Base-by-base conservation (phyloP, 2,888 invertebrate species). In the Dichetophora obliterata region DNA sequence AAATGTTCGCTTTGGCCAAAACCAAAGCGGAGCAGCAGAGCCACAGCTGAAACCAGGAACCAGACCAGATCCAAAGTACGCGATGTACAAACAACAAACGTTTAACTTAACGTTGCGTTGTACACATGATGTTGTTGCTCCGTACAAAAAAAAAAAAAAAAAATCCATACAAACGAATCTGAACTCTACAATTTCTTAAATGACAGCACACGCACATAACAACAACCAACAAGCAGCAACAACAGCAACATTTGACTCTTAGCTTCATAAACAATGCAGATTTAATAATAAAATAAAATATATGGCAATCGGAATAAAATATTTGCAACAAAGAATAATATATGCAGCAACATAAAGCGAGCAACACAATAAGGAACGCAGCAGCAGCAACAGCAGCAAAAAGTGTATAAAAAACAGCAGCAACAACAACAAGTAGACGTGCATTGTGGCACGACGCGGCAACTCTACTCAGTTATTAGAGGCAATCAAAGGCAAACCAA, bases 221-320 rank as follows among this genome's bases (percentile, higher is more conserved):
- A 54, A 54, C 14, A 76, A 72, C 31, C 77, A 69, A 76, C 71
- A 75, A 69, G 73, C 75, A 78, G 75, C 76, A 77, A 73, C 52
- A 79, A 76, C 72, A 76, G 50, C 57, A 76, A 85, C 85, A 86
- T 85, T 86, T 86, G 85, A 86, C 84, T 86, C 86, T 84, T 78
- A 82, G 80, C 85, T 82, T 82, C 86, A 86, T 86, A 86, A 86
- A 86, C 85, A 86, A 86, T 86, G 86, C 85, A 86, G 84, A 84
- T 82, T 83, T 43, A 37, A 43, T 71, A 78, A 76, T 76, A 78
- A 78, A 86, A 86, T 85, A 84, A 84, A 85, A 85, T 85, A 85
- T 85, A 85, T 86, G 85, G 84, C 84, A 84, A 74, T 82, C 84
- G 83, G 84, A 85, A 85, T 85, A 84, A 84, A 84, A 85, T 85